Percentiles rank a stretch among this genome's conserved stretches.
Conservation (phyloP, 2,888 invertebrate genomes). For the Amphipoea oculea region DNA sequence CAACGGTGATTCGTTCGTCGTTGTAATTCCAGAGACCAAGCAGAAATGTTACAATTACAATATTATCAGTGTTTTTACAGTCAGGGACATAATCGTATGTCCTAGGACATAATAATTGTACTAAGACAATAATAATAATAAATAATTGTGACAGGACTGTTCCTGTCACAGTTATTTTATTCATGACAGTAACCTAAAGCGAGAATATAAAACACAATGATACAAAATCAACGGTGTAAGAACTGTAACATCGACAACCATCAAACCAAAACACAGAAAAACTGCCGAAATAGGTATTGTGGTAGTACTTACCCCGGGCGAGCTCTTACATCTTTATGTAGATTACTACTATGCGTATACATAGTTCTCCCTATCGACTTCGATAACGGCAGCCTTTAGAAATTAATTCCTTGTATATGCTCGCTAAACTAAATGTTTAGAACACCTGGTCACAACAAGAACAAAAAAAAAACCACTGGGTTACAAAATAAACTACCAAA, state of each 20-base stretch:
- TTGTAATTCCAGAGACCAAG: neutral
- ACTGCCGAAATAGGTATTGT: neutral
- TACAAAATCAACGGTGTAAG: no score
- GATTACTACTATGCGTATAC: neutral
- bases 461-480: neutral
- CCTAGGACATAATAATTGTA: no score
- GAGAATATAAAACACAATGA: no score
- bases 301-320: neutral
- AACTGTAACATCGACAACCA: no score
- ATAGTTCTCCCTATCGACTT: neutral
- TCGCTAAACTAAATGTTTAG: neutral
- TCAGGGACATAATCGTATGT: neutral
- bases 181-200: no score
- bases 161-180: no score
- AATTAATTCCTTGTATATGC: neutral
- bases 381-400: neutral
- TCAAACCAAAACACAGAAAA: neutral
- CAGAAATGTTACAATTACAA: neutral
- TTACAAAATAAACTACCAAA: neutral
- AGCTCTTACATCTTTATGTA: neutral
- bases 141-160: no score
- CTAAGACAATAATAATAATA: no score
- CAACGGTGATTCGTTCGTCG: neutral
- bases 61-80: neutral
- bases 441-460: neutral